Conservation (phyloP, 2,797 vertebrate genomes). For the Artibeus jamaicensis region DNA sequence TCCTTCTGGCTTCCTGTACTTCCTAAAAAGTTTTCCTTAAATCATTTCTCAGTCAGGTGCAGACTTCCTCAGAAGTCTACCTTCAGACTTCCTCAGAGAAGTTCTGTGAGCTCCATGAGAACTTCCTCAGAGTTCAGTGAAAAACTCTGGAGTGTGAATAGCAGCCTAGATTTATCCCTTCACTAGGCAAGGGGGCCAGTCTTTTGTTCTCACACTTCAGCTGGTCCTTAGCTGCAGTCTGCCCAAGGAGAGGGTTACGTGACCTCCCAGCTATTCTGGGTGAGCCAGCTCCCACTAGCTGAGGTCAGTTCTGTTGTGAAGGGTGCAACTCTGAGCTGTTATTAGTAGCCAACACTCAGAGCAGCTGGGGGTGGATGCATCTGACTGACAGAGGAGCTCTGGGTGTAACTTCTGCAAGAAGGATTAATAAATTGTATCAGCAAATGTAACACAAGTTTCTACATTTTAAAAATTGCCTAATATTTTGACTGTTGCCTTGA, state of each 20-base stretch:
- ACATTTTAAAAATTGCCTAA: background rate
- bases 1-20: too few species aligned
- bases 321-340: background rate
- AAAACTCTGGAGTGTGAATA: background rate
- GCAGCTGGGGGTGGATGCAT: background rate
- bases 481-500: constrained; percentile 16
- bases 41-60: too few species aligned
- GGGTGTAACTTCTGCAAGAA: background rate
- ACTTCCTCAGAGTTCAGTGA: background rate
- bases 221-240: background rate
- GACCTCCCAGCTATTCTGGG: background rate
- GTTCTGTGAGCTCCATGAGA: too few species aligned
- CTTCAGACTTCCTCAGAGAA: background rate
- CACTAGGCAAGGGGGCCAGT: background rate
- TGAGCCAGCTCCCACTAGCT: background rate
- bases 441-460: background rate
- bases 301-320: background rate
- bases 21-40: too few species aligned
- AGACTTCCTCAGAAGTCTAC: background rate
- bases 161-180: background rate
- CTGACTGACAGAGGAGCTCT: background rate
- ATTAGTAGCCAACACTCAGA: background rate
- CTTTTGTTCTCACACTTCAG: background rate
- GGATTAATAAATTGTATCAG: background rate
- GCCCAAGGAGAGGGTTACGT: too few species aligned